Evolutionary conservation across 1,140 invertebrate species (phyloP), one percentile per base, ranked within the genome.

Genomic region (Steinernema feltiae): DNA sequence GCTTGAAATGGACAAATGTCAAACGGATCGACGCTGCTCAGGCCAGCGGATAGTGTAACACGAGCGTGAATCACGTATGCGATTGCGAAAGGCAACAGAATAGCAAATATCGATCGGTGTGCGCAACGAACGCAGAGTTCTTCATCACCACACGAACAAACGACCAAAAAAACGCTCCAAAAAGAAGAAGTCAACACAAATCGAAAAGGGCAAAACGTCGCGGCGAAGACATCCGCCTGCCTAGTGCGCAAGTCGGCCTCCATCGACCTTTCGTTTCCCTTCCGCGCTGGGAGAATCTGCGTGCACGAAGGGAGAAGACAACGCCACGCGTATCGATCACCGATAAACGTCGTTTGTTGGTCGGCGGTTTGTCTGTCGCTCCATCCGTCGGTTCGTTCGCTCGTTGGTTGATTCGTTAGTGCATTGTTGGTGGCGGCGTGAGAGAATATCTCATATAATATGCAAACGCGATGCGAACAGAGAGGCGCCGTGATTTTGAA

Each of bases 291-390:
- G 35, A 63, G 53, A 63, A 12, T 63, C 53, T 63, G 7, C 53
- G 53, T 63, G 53, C 53, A 21, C 7, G 7, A 3, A 41, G 35
- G 7, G 35, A 41, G 35, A 63, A 7, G 53, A 63, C 53, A 63
- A 63, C 53, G 53, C 53, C 12, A 21, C 53, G 53, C 53, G 53
- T 63, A 63, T 63, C 53, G 53, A 63, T 63, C 53, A 63, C 53
- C 53, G 53, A 63, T 63, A 63, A 63, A 63, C 53, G 53, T n/a
- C n/a, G n/a, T n/a, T n/a, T n/a, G n/a, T 63, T 27, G 53, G 53
- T 27, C 24, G 53, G 15, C 24, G 2, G 53, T 12, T 63, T 21
- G 24, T 41, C 35, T 18, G 53, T n/a, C 53, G 24, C 24, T n/a
- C 53, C 7, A 63, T 15, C 7, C 7, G 24, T 12, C 35, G 35